Evolutionary conservation across 1,140 invertebrate genomes (phyloP).

Genomic region (Papilio helenus): DNA sequence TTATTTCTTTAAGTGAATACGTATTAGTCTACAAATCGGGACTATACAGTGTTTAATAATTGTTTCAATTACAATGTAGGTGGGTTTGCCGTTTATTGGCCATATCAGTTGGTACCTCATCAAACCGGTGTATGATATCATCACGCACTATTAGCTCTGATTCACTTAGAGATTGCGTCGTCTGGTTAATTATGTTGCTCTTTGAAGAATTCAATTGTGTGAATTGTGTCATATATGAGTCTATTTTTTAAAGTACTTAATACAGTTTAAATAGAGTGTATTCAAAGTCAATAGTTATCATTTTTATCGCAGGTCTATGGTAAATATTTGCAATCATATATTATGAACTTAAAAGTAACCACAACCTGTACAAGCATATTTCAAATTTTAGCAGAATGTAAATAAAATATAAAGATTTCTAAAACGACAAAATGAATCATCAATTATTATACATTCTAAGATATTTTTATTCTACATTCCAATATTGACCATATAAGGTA

Average conservation of each 20-base stretch:
- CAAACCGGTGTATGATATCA: conserved; percentile 39
- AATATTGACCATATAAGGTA: background rate
- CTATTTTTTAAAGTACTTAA: background rate
- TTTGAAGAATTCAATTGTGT: conserved; percentile 18
- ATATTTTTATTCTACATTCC: background rate
- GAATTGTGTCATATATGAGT: conserved; percentile 27
- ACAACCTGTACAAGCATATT: no score
- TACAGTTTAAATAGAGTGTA: background rate
- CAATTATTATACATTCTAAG: background rate
- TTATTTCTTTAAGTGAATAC: no score
- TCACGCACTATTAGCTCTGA: conserved; percentile 38
- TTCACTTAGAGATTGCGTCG: conserved; percentile 32
- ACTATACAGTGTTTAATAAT: background rate
- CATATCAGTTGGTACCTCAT: conserved; percentile 28
- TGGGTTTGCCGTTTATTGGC: conserved; percentile 34
- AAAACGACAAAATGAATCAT: background rate
- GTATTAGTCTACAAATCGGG: background rate
- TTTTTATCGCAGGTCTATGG: background rate
- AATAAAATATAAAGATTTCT: no score
- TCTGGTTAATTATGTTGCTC: conserved; percentile 31
- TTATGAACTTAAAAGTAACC: no score
- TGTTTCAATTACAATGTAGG: conserved; percentile 27
- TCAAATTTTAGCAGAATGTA: no score
- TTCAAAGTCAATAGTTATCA: background rate
- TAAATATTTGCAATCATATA: no score